Conservation (phyloP, 2,888 invertebrate species). For the Nipponacmea schrenckii region DNA sequence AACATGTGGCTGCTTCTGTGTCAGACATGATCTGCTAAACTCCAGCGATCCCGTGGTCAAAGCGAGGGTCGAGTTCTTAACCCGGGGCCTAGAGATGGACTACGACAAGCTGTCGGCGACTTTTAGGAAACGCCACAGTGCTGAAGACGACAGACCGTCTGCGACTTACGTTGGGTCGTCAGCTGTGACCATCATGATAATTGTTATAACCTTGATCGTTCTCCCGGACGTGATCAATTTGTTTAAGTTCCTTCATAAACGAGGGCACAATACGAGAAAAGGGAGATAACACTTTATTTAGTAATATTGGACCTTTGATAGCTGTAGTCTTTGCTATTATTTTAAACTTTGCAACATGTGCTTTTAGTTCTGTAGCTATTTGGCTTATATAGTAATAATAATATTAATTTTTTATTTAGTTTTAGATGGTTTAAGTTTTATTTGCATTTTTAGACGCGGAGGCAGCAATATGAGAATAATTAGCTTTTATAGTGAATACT, state of each 20-base stretch:
- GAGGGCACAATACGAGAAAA: no score
- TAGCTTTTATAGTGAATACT: no score
- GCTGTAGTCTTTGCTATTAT: no score
- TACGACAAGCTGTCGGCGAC: not conserved
- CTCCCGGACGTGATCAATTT: not conserved
- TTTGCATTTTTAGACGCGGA: no score
- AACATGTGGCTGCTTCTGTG: not conserved
- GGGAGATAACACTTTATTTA: no score
- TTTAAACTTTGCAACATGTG: no score
- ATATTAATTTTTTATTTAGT: no score
- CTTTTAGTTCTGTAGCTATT: no score
- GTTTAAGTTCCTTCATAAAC: not conserved
- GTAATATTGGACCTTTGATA: no score
- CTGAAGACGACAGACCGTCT: not conserved
- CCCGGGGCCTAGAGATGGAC: not conserved
- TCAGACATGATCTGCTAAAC: not conserved
- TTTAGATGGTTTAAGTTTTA: no score
- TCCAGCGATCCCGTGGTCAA: not conserved
- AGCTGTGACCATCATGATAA: not conserved
- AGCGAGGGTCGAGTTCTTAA: not conserved
- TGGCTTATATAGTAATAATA: no score
- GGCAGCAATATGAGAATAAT: no score
- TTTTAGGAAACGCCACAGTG: not conserved
- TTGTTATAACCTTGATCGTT: not conserved
- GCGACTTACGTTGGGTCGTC: not conserved